Base-by-base conservation (phyloP, 2,113 vertebrate species). In the Jaculus jaculus region DNA sequence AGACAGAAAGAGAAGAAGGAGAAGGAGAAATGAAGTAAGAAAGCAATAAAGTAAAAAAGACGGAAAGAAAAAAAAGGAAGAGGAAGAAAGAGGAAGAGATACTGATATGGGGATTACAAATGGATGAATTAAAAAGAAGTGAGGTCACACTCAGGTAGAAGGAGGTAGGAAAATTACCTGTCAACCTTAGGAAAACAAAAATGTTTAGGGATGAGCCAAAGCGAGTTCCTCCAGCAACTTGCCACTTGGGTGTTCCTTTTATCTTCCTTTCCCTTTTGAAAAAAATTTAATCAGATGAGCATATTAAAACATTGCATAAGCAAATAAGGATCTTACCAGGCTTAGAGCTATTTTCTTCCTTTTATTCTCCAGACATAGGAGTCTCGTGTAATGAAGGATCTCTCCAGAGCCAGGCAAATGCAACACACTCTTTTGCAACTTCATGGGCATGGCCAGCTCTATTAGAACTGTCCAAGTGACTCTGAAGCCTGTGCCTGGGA, bases 141-240 rank as follows among this genome's bases (percentile, higher is more conserved):
- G 93, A 86, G 92, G 92, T 32, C 54, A 79, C 9, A 78, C 86
- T 94, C 16, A 80, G 21, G 83, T 89, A 77, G 34, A 54, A 92
- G 82, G 95, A 96, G 82, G 71, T 69, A 66, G 71, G 72, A 82
- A 77, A 91, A 94, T 60, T 82, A 90, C 73, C 87, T 84, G 66
- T 3, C 82, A 42, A 72, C n/a, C 94, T 95, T 79, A 69, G 68
- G 63, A 80, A 72, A 91, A 61, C 73, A 79, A 73, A 79, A 72
- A 81, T 20, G 13, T 71, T 75, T 79, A 84, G n/a, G 37, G 90
- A 15, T 3, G 20, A 92, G 15, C 26, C 1, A n/a, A 7, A 12
- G 0, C 10, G 58, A 61, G 87, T 32, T 34, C 16, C 3, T 58
- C 28, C 18, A 34, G 61, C 10, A 23, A 72, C 47, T 65, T 1